Base-by-base conservation (phyloP, 2,113 vertebrate genomes). In the Todiramphus chloris region DNA sequence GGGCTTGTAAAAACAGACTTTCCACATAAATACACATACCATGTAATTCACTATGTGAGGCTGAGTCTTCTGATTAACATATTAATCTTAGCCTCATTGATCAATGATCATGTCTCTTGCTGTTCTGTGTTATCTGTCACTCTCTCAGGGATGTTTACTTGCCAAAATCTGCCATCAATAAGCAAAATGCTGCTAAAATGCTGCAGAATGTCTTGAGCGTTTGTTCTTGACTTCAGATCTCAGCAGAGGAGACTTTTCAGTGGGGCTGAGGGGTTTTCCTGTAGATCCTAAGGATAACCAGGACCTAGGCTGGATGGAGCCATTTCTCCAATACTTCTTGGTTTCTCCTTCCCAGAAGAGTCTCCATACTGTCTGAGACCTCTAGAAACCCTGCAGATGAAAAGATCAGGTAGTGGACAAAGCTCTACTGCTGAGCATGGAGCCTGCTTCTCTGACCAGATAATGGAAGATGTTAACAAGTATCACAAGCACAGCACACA, bases 181-280 rank as follows among this genome's bases (percentile, higher is more conserved):
- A 93, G 44, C 41, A 83, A 90, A 93, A 59, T n/a, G 28, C 17
- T 85, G 35, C 43, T 83, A 51, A 94, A 88, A 62, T 37, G 4
- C 51, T 50, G 67, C 25, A 94, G 86, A 83, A 77, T 12, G 6
- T 55, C 76, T 58, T 53, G 19, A 31, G 24, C 7, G 88, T 83
- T 80, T 56, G 3, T 63, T 86, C 73, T 63, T 77, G 35, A 76
- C 39, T 72, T 74, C 31, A 79, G 27, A 72, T 25, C 23, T 86
- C 59, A 91, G 39, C 87, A 23, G 37, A 74, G 11, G 23, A 80
- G 46, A 69, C 28, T 28, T 60, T 78, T 44, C 48, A 46, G 27
- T 27, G 35, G 11, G 14, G 5, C 31, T 70, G 73, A 35, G 28
- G 46, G 6, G 19, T 20, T 67, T 93, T 96, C 41, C 31, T 67